Conservation (phyloP, 1,140 invertebrate genomes). For the Metaphire vulgaris region DNA sequence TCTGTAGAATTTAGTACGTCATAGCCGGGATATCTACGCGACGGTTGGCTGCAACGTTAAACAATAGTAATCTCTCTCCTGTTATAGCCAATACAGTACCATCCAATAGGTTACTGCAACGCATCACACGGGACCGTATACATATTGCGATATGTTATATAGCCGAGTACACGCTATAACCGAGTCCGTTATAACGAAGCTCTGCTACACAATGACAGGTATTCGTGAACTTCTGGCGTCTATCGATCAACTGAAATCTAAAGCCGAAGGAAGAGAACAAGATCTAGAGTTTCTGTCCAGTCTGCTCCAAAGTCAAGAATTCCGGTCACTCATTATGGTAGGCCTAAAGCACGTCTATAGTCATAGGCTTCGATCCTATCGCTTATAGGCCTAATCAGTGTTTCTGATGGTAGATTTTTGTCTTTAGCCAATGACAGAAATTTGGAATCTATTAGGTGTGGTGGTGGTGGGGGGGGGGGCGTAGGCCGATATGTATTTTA, state of each 20-base stretch:
- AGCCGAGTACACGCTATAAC: not conserved
- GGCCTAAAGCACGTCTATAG: not conserved
- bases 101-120: not conserved
- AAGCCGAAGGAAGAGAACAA: constrained; percentile 14
- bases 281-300: constrained; percentile 22
- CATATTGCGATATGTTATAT: not conserved
- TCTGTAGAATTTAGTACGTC: too few relatives aligned
- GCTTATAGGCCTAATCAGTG: not conserved
- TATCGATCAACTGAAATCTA: constrained; percentile 20
- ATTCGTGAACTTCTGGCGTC: constrained; percentile 14
- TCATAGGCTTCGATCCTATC: not conserved
- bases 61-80: too few relatives aligned
- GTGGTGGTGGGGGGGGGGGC: too few relatives aligned
- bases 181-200: not conserved
- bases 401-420: too few relatives aligned
- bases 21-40: too few relatives aligned
- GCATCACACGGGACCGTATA: too few relatives aligned
- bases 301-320: constrained; percentile 22
- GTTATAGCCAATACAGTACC: too few relatives aligned
- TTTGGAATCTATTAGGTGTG: too few relatives aligned
- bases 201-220: constrained; percentile 3
- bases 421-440: too few relatives aligned
- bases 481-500: too few relatives aligned
- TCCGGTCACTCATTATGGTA: constrained; percentile 16
- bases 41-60: too few relatives aligned